These are phyloP conservation scores for Anoura caudifer DNA, from an alignment of 2,113 vertebrate species.

Conservation along the genomic window DNA sequence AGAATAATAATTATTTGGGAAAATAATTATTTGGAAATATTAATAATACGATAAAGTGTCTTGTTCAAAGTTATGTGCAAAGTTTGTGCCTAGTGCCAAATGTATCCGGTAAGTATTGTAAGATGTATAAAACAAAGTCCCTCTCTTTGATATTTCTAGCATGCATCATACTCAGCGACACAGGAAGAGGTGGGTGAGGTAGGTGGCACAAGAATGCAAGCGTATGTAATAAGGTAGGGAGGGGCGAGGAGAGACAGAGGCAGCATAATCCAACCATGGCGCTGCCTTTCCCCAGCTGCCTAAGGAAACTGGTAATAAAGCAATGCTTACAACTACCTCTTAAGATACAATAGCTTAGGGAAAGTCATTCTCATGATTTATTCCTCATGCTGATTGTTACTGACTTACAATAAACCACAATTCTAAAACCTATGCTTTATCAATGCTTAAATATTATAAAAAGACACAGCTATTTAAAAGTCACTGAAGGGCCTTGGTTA, in stretches of 20 bases:
- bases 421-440: neutral
- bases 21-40: neutral
- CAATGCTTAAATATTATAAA: neutral
- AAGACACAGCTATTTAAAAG: neutral
- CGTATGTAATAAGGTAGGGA: fast-evolving
- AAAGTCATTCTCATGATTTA: neutral
- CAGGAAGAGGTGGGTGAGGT: neutral
- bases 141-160: neutral
- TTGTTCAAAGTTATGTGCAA: fast-evolving
- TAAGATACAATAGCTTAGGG: neutral
- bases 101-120: fast-evolving
- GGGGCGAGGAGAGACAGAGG: fast-evolving
- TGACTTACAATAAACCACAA: neutral
- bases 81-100: neutral
- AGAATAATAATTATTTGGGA: neutral
- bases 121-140: fast-evolving
- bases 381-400: neutral
- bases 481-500: neutral
- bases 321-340: neutral
- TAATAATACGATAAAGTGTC: neutral
- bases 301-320: no score
- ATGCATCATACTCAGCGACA: neutral
- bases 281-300: neutral
- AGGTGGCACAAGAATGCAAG: neutral
- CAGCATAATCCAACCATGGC: fast-evolving